Evolutionary conservation across 2,113 vertebrate genomes (phyloP).

Genomic region (Brachypteracias leptosomus): DNA sequence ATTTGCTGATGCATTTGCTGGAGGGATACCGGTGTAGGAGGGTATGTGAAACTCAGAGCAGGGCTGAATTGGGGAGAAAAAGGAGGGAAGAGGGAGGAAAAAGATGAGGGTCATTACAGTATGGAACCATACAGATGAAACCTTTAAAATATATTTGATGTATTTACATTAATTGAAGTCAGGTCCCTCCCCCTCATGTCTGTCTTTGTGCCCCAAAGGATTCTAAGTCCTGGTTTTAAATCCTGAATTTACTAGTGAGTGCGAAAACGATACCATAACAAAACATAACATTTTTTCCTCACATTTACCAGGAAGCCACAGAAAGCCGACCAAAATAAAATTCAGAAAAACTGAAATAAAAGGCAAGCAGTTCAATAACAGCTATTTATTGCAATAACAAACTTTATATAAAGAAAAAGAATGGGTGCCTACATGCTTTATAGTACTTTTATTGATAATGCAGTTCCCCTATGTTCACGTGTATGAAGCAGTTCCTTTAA

Average conservation of each 20-base stretch:
- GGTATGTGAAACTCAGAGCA: conserved; percentile 93
- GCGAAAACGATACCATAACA: conserved; percentile 1
- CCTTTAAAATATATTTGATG: not conserved
- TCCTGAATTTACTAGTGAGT: not conserved
- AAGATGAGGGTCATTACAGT: not conserved
- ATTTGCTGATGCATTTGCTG: conserved; percentile 96
- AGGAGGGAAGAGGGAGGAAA: not conserved
- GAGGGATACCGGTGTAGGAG: conserved; percentile 91
- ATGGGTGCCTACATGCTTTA: conserved; percentile 67
- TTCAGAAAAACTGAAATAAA: conserved; percentile 56
- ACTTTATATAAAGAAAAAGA: conserved; percentile 75
- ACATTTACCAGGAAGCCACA: not conserved
- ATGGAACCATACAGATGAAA: not conserved
- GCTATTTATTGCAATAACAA: conserved; percentile 83
- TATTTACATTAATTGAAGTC: not conserved
- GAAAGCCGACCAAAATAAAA: conserved; percentile 15
- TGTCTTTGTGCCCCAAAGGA: not conserved
- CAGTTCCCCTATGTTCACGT: conserved; percentile 19
- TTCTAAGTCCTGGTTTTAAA: not conserved
- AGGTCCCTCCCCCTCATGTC: not conserved
- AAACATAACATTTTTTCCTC: conserved; percentile 13
- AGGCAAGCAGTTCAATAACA: conserved; percentile 67
- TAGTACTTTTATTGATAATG: conserved; percentile 69
- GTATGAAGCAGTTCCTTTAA: conserved; percentile 74
- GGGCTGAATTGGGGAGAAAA: conserved; percentile 78